phyloP scores from a whole-genome alignment of 92 coral and sea anemone genomes.

The Phenganax subtilis region DNA sequence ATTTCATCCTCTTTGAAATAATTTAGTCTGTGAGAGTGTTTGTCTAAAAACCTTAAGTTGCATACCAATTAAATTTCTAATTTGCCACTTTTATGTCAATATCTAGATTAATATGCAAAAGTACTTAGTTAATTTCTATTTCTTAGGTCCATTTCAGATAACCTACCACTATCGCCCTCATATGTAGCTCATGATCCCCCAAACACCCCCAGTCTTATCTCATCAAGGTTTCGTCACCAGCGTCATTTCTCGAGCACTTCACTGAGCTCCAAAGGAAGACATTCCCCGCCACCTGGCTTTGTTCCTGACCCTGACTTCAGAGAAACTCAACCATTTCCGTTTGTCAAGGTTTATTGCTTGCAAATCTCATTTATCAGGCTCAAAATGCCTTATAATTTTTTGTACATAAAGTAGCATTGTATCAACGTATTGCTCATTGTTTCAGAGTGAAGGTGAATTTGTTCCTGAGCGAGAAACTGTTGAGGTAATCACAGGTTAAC shows the following conservation, averaged over 20 bases:
- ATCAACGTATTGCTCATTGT: neutral
- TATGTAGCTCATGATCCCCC: slow-evolving; percentile 81
- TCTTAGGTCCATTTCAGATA: slow-evolving; percentile 20
- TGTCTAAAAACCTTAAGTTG: neutral
- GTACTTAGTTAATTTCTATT: neutral
- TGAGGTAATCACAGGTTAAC: slow-evolving; percentile 20
- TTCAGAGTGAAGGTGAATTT: slow-evolving; percentile 95
- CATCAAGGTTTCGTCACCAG: slow-evolving; percentile 67
- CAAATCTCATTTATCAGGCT: neutral
- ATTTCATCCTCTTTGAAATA: too few species aligned
- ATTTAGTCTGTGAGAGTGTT: too few species aligned
- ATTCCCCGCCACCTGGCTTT: slow-evolving; percentile 96
- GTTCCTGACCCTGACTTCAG: slow-evolving; percentile 73
- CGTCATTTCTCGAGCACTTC: slow-evolving; percentile 87
- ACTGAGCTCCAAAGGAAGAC: slow-evolving; percentile 72
- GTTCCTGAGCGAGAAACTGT: slow-evolving; percentile 79
- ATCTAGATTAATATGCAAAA: neutral
- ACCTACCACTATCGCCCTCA: slow-evolving; percentile 9
- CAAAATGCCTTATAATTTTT: neutral
- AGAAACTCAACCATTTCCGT: slow-evolving; percentile 46
- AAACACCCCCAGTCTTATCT: slow-evolving; percentile 69
- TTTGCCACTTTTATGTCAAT: neutral
- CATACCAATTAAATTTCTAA: neutral
- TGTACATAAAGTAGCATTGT: too few species aligned
- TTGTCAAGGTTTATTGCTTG: slow-evolving; percentile 35